Evolutionary conservation across 1,140 invertebrate species (phyloP).

Genomic region (Caenorhabditis latens): DNA sequence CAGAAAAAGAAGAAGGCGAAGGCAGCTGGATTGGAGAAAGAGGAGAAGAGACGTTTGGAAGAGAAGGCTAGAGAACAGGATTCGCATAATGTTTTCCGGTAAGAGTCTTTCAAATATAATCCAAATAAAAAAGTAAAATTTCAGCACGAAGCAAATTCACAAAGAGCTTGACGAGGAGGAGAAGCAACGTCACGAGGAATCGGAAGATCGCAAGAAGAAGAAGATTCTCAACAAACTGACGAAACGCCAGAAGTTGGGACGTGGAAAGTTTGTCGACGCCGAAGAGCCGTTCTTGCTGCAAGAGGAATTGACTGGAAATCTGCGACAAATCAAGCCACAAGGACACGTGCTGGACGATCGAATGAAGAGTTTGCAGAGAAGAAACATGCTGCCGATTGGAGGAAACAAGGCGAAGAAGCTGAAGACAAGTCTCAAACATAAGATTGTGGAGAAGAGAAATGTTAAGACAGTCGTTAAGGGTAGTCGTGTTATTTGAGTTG

Average conservation of each 20-base stretch:
- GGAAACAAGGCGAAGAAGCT: constrained; percentile 43
- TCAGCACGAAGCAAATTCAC: constrained; percentile 55
- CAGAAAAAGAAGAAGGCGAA: constrained; percentile 52
- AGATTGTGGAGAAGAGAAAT: constrained; percentile 29
- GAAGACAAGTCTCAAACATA: constrained; percentile 3
- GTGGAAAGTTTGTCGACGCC: constrained; percentile 63
- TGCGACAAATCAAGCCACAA: constrained; percentile 60
- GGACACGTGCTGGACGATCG: constrained; percentile 64
- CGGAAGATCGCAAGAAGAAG: constrained; percentile 37
- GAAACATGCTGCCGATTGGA: constrained; percentile 64
- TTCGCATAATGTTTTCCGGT: constrained; percentile 64
- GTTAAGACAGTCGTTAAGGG: constrained; percentile 10
- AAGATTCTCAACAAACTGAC: constrained; percentile 63
- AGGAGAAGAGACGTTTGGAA: constrained; percentile 46
- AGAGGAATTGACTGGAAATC: constrained; percentile 61
- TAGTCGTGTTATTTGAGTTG: constrained; percentile 28
- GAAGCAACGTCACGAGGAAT: constrained; percentile 9
- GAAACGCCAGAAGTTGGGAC: constrained; percentile 61
- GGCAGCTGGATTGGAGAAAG: constrained; percentile 21
- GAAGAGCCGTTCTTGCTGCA: constrained; percentile 66
- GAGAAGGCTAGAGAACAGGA: constrained; percentile 59
- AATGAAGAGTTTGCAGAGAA: constrained; percentile 62
- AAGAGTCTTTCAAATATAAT: background rate
- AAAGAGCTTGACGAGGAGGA: constrained; percentile 61
- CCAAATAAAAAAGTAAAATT: background rate